Conservation (phyloP, 2,113 vertebrate species). For the Cromileptes altivelis region DNA sequence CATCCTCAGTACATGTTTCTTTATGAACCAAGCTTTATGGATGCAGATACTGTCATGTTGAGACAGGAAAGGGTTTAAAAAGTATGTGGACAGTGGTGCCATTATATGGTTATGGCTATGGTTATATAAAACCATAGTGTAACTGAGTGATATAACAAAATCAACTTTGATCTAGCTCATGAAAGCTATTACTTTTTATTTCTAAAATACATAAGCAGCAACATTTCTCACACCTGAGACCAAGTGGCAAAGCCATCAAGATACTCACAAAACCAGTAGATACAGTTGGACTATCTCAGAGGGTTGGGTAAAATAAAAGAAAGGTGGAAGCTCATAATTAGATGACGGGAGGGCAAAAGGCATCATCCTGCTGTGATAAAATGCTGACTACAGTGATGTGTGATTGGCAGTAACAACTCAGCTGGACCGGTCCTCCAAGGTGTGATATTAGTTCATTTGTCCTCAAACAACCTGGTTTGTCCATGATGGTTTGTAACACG, state of each 20-base stretch:
- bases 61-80: too few relatives aligned
- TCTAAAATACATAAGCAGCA: neutral
- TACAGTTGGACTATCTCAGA: neutral
- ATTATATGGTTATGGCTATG: too few relatives aligned
- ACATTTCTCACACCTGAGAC: neutral
- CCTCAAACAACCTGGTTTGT: conserved; percentile 9
- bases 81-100: neutral
- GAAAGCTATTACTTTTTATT: neutral
- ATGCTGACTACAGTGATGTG: conserved; percentile 61
- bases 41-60: neutral
- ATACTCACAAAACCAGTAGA: neutral
- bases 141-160: neutral
- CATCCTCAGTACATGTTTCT: neutral
- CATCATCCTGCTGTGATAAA: conserved; percentile 41
- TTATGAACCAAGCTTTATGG: neutral
- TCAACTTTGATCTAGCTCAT: neutral
- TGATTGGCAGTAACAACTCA: conserved; percentile 47
- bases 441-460: conserved; percentile 5
- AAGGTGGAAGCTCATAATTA: neutral
- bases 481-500: conserved; percentile 2
- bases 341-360: conserved; percentile 49
- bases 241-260: too few relatives aligned
- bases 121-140: too few relatives aligned
- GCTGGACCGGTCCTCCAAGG: conserved; percentile 5
- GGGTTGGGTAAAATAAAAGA: neutral